A percentile compares a stretch with the other conserved stretches of the same genome.
Evolutionary conservation across 2,888 invertebrate species (phyloP).

Genomic region (Cerastoderma edule): DNA sequence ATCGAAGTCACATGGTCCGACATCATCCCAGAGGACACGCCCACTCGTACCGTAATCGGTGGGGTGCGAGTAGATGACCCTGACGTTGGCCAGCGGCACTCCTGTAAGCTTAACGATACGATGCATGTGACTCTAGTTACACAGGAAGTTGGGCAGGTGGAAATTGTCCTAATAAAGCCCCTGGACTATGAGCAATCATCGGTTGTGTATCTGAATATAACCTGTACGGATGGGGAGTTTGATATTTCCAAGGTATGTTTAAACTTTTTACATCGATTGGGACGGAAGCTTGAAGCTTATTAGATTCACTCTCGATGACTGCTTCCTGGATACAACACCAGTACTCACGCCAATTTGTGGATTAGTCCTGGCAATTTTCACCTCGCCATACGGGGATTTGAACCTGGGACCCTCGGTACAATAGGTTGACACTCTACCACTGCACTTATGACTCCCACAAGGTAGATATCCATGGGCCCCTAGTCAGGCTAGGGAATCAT

Average conservation of each 20-base stretch:
- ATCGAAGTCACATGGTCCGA: constrained; percentile 46
- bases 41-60: constrained; percentile 41
- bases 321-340: too few species aligned
- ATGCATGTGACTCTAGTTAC: constrained; percentile 49
- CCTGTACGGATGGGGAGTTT: constrained; percentile 70
- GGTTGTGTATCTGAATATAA: constrained; percentile 36
- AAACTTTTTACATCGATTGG: too few species aligned
- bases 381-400: too few species aligned
- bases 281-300: too few species aligned
- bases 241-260: constrained; percentile 61
- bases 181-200: constrained; percentile 61
- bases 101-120: constrained; percentile 49
- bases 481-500: too few species aligned
- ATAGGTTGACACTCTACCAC: too few species aligned
- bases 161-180: constrained; percentile 46
- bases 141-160: constrained; percentile 38
- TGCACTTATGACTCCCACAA: too few species aligned
- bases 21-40: constrained; percentile 54
- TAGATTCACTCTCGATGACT: too few species aligned
- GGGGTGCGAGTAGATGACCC: constrained; percentile 63
- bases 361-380: too few species aligned
- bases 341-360: too few species aligned
- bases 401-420: too few species aligned
- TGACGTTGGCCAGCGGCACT: constrained; percentile 62
- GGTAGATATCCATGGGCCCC: too few species aligned